Percentiles rank a stretch among this genome's conserved stretches.
Conservation (phyloP, 2,888 invertebrate species). For the Agrochola lychnidis region DNA sequence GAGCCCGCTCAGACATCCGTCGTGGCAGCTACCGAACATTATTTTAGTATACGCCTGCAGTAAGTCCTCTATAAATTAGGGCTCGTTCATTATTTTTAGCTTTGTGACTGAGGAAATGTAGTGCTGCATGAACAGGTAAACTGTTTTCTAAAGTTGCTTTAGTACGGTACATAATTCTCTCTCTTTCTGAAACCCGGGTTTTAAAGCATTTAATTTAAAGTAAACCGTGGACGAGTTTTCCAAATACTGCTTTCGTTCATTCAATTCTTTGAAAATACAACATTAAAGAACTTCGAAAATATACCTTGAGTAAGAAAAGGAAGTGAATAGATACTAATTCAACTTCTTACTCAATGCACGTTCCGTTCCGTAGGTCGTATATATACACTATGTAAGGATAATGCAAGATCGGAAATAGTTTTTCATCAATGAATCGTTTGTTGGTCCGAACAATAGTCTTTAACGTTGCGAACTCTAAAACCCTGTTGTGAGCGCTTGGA, state of each 20-base stretch:
- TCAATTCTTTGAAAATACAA: slow-evolving; percentile 21
- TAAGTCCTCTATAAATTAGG: slow-evolving; percentile 54
- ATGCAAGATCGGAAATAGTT: slow-evolving; percentile 62
- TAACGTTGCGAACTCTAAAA: slow-evolving; percentile 70
- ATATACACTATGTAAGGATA: slow-evolving; percentile 56
- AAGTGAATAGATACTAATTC: slow-evolving; percentile 57
- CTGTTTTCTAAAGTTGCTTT: slow-evolving; percentile 8
- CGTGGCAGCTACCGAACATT: slow-evolving; percentile 57
- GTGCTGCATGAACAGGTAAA: slow-evolving; percentile 15
- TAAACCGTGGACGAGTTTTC: neutral
- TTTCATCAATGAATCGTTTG: slow-evolving; percentile 67
- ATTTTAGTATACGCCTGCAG: slow-evolving; percentile 55
- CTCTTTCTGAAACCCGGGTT: neutral
- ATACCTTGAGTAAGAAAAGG: slow-evolving; percentile 26
- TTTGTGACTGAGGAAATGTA: slow-evolving; percentile 28
- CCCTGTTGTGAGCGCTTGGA: slow-evolving; percentile 75
- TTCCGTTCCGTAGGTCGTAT: slow-evolving; percentile 39
- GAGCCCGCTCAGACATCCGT: slow-evolving; percentile 71
- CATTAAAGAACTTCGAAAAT: slow-evolving; percentile 32
- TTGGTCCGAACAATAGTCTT: slow-evolving; percentile 73
- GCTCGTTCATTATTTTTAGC: slow-evolving; percentile 51
- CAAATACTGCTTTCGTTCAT: slow-evolving; percentile 16
- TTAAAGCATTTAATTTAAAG: slow-evolving; percentile 32
- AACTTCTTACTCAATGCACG: slow-evolving; percentile 49
- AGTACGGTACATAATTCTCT: neutral